Percentiles rank a stretch among this genome's conserved stretches.
Evolutionary conservation across 2,113 vertebrate genomes (phyloP).

Genomic region (Alexandromys fortis): DNA sequence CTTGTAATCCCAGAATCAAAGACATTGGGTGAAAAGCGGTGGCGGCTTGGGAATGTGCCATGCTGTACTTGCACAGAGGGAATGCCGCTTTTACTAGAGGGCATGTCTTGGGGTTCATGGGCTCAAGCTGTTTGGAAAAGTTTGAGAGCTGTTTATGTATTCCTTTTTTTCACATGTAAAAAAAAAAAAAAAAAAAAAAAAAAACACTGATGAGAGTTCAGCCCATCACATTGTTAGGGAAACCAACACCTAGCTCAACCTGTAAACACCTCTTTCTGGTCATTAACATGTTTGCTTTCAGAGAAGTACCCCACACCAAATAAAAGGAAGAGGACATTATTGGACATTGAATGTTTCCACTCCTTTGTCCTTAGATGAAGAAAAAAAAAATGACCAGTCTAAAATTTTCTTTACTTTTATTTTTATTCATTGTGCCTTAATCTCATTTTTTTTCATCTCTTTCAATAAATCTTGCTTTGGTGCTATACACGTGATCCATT

Average conservation of each 20-base stretch:
- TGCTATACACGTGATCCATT: accelerated
- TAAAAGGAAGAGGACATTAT: neutral
- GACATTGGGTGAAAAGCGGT: neutral
- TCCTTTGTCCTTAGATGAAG: neutral
- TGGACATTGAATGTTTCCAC: neutral
- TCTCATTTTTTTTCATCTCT: neutral
- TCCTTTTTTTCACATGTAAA: neutral
- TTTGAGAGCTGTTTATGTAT: neutral
- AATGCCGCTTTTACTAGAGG: neutral
- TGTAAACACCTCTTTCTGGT: neutral
- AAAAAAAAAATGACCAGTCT: neutral
- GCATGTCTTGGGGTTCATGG: neutral
- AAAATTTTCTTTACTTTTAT: neutral
- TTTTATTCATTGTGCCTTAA: neutral
- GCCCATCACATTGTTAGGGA: too few relatives aligned
- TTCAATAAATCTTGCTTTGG: neutral
- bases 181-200: too few relatives aligned
- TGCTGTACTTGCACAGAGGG: neutral
- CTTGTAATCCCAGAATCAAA: neutral
- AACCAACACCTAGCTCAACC: neutral
- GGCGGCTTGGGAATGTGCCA: neutral
- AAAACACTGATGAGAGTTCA: neutral
- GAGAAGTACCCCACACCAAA: neutral
- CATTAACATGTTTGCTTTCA: neutral
- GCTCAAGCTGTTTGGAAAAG: neutral